These are phyloP conservation scores for Orthonevra nobilis DNA, from an alignment of 2,888 invertebrate species.

Conservation along the genomic window DNA sequence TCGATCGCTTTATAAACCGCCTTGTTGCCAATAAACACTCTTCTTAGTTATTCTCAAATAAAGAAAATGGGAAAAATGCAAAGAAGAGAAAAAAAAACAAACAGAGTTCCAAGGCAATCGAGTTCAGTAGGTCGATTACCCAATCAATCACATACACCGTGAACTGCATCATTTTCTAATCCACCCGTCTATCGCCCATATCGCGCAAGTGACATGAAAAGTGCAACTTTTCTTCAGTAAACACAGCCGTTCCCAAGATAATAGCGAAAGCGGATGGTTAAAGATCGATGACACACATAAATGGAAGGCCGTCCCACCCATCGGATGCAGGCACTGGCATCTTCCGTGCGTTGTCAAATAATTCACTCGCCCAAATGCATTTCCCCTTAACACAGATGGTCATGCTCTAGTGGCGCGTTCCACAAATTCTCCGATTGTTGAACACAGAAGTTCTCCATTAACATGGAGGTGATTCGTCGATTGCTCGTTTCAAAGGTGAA, in stretches of 20 bases:
- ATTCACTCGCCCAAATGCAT: constrained; percentile 16
- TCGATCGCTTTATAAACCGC: no score
- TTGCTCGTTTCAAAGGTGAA: constrained; percentile 6
- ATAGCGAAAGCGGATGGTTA: constrained; percentile 37
- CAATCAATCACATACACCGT: constrained; percentile 51
- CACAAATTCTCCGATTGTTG: constrained; percentile 3
- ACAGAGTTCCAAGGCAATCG: constrained; percentile 3
- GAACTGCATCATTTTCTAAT: constrained; percentile 23
- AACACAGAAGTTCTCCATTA: constrained; percentile 1
- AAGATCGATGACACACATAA: constrained; percentile 20
- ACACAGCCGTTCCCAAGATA: constrained; percentile 17
- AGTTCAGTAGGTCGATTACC: constrained; percentile 58
- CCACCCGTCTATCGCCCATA: constrained; percentile 7
- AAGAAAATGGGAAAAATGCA: no score
- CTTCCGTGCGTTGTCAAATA: constrained; percentile 7
- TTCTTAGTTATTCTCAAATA: no score
- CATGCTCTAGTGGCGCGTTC: constrained; percentile 5
- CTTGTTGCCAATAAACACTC: no score
- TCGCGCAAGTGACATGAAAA: constrained; percentile 28
- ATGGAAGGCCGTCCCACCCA: constrained; percentile 36
- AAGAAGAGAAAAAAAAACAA: background rate
- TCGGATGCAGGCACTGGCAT: background rate
- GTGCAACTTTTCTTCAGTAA: constrained; percentile 44
- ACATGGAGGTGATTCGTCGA: background rate
- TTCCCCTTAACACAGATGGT: background rate